phyloP scores from a whole-genome alignment of 2,797 vertebrate species.

The Chaenodraco wilsoni region DNA sequence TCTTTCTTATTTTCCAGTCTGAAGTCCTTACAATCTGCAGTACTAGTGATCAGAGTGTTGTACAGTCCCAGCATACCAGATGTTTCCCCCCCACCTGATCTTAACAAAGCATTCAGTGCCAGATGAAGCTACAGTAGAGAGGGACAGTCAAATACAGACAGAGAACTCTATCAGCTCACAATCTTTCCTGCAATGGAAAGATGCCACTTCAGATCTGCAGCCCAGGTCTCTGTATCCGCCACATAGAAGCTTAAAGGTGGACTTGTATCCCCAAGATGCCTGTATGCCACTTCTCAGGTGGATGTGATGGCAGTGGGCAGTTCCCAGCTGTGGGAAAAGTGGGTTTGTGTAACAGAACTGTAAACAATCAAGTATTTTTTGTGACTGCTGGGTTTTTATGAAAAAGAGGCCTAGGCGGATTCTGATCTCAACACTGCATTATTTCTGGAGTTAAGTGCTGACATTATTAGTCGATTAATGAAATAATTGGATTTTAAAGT shows the following conservation, averaged over 20 bases:
- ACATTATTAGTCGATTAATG: not conserved
- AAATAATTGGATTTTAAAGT: not conserved
- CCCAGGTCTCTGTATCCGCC: constrained; percentile 47
- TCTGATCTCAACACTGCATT: not conserved
- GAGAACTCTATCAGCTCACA: not conserved
- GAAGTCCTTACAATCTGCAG: constrained; percentile 29
- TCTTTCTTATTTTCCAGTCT: not conserved
- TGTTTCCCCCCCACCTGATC: constrained; percentile 7
- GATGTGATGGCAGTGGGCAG: constrained; percentile 50
- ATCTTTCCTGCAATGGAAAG: constrained; percentile 18
- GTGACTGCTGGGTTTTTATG: constrained; percentile 1
- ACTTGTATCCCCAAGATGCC: constrained; percentile 29
- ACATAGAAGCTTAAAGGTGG: constrained; percentile 24
- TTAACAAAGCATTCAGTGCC: constrained; percentile 30
- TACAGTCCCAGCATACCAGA: constrained; percentile 19
- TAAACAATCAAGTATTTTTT: constrained; percentile 8
- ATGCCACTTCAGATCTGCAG: constrained; percentile 33
- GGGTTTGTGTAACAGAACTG: constrained; percentile 1
- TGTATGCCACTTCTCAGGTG: constrained; percentile 68
- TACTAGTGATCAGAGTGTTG: constrained; percentile 21
- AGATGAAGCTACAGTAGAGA: constrained; percentile 46
- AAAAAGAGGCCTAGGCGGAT: not conserved
- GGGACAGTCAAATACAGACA: constrained; percentile 15
- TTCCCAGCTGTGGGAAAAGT: constrained; percentile 60
- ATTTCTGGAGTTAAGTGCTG: not conserved